These are phyloP conservation scores for Crotalus tigris DNA, from an alignment of 2,113 vertebrate genomes.

Conservation along the genomic window DNA sequence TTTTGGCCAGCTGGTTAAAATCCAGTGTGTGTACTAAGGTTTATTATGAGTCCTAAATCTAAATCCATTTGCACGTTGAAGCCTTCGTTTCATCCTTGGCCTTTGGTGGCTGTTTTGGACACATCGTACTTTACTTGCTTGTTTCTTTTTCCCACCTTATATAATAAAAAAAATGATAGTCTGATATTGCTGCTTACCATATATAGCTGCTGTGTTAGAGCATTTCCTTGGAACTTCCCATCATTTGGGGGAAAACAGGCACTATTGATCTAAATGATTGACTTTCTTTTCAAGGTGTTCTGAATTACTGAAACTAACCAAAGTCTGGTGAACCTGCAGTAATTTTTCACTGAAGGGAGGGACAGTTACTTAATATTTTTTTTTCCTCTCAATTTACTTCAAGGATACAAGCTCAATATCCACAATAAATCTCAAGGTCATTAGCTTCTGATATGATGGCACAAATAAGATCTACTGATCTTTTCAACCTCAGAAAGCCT, in stretches of 20 bases:
- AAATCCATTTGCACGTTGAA: not conserved
- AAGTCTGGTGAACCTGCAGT: not conserved
- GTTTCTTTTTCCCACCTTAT: not conserved
- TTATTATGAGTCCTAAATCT: not conserved
- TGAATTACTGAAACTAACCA: slow-evolving; percentile 3
- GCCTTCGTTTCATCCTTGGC: not conserved
- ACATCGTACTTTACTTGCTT: not conserved
- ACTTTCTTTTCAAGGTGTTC: not conserved
- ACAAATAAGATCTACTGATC: not conserved
- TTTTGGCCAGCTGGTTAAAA: not conserved
- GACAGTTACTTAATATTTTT: not conserved
- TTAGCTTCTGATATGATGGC: not conserved
- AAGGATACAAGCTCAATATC: not conserved
- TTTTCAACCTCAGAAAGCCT: not conserved
- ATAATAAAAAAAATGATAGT: not conserved
- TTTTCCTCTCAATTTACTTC: not conserved
- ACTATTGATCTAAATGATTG: not conserved
- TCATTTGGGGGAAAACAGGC: not conserved
- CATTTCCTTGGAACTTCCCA: not conserved
- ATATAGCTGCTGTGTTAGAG: not conserved
- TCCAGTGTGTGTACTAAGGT: not conserved
- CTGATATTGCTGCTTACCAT: not conserved
- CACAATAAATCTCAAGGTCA: not conserved
- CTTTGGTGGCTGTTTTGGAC: not conserved
- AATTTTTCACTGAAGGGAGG: not conserved